Evolutionary conservation across 2,797 vertebrate genomes (phyloP).

Genomic region (Stomatorhinus walkeri): DNA sequence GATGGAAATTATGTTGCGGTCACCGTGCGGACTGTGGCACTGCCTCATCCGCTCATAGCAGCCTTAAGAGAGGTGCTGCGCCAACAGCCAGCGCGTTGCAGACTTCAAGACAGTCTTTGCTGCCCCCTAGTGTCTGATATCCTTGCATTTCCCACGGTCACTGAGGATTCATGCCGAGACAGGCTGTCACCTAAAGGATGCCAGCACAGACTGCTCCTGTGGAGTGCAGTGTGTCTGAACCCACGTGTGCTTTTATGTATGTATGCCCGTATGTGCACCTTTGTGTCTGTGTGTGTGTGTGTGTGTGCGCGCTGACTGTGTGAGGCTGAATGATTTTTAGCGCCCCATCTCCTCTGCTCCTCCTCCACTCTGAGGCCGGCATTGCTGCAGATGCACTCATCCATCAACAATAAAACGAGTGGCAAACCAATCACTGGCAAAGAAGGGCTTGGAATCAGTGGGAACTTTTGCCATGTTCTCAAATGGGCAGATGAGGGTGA

Average conservation of each 20-base stretch:
- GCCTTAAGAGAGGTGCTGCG: not conserved
- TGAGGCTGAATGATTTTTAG: not conserved
- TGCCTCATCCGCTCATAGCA: not conserved
- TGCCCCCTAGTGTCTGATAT: constrained; percentile 47
- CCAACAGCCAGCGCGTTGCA: not conserved
- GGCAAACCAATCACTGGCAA: not conserved
- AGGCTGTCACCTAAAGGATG: not conserved
- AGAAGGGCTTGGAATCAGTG: not conserved
- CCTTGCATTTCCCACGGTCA: not conserved
- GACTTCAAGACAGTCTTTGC: constrained; percentile 31
- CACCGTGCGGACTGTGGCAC: not conserved
- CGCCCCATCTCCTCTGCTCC: not conserved
- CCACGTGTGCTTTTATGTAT: not conserved
- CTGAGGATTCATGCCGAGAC: not conserved
- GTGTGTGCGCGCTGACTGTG: not conserved
- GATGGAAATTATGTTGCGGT: not conserved
- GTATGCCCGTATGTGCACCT: not conserved
- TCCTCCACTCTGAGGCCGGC: not conserved
- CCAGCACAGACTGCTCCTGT: not conserved
- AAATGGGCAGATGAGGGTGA: not conserved
- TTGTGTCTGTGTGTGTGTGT: not conserved
- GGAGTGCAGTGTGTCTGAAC: not conserved
- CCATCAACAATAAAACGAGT: not conserved
- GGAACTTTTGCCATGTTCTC: not conserved
- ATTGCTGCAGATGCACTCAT: not conserved